phyloP scores from a whole-genome alignment of 2,888 invertebrate species.

The Pseudeuparius sepicola region DNA sequence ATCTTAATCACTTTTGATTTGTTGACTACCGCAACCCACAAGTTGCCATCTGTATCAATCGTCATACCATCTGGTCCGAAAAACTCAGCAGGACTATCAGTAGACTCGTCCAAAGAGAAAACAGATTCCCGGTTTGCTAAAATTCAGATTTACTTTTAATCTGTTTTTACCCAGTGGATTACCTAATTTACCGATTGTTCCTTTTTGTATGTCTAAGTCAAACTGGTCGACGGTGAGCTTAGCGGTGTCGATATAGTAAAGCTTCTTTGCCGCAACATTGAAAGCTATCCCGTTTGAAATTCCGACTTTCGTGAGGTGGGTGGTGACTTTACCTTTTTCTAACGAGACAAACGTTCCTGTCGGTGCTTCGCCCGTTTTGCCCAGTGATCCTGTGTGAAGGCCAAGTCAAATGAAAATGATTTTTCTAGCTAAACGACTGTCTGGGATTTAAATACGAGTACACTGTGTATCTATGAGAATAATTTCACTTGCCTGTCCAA shows the following conservation, averaged over 20 bases:
- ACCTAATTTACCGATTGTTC: constrained; percentile 41
- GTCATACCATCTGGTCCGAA: constrained; percentile 69
- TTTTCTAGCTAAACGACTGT: too few species aligned
- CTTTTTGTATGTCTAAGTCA: constrained; percentile 53
- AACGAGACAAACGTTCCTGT: constrained; percentile 26
- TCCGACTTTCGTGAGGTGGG: constrained; percentile 24
- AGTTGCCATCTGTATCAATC: constrained; percentile 64
- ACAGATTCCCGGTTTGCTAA: constrained; percentile 50
- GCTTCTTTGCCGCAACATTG: constrained; percentile 52
- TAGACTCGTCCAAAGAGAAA: constrained; percentile 44
- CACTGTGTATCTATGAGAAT: too few species aligned
- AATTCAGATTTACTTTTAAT: constrained; percentile 27
- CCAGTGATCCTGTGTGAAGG: constrained; percentile 32
- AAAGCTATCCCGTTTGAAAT: constrained; percentile 61
- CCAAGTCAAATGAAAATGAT: too few species aligned
- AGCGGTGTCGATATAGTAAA: constrained; percentile 68
- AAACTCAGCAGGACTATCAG: too few species aligned
- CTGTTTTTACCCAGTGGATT: too few species aligned
- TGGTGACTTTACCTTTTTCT: constrained; percentile 20
- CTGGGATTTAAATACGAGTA: too few species aligned
- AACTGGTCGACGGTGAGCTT: constrained; percentile 50
- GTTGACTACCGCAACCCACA: constrained; percentile 69
- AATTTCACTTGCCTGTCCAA: constrained; percentile 41
- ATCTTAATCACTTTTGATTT: constrained; percentile 51
- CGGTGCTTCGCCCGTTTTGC: constrained; percentile 21